Evolutionary conservation across 2,888 invertebrate species (phyloP).

Genomic region (Eupithecia insigniata): DNA sequence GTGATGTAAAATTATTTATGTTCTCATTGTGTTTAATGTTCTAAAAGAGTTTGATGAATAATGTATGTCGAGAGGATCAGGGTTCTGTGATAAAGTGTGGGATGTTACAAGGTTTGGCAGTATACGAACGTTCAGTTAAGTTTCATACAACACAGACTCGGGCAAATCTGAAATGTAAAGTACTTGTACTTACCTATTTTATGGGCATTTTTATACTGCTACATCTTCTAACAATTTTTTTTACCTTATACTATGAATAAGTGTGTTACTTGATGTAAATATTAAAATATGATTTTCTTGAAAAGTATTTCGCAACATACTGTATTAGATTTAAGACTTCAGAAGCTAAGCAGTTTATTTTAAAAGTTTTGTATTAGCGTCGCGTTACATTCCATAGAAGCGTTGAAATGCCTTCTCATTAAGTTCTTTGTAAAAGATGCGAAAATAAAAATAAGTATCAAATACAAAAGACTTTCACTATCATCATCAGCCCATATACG

Average conservation of each 20-base stretch:
- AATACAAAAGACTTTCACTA: conserved; percentile 26
- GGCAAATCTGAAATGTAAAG: conserved; percentile 22
- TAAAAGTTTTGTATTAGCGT: conserved; percentile 63
- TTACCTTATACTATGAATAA: conserved; percentile 51
- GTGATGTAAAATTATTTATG: conserved; percentile 42
- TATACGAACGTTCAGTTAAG: conserved; percentile 43
- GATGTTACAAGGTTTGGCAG: conserved; percentile 50
- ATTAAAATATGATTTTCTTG: conserved; percentile 52
- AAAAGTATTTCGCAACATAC: conserved; percentile 57
- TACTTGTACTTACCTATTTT: conserved; percentile 13
- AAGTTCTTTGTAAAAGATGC: conserved; percentile 56
- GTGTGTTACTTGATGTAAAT: conserved; percentile 62
- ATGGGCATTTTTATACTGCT: conserved; percentile 48
- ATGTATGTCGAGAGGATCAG: conserved; percentile 54
- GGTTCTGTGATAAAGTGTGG: conserved; percentile 72
- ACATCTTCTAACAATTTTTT: conserved; percentile 54
- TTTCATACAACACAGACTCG: conserved; percentile 19
- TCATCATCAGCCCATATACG: too few relatives aligned
- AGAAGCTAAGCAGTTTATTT: conserved; percentile 56
- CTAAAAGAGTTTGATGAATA: conserved; percentile 50
- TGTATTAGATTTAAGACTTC: conserved; percentile 55
- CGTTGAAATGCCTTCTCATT: conserved; percentile 47
- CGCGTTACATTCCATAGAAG: conserved; percentile 72
- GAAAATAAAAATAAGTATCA: conserved; percentile 47
- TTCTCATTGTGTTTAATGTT: conserved; percentile 50